Evolutionary conservation across 2,113 vertebrate species (phyloP).

Genomic region (Alligator mississippiensis): DNA sequence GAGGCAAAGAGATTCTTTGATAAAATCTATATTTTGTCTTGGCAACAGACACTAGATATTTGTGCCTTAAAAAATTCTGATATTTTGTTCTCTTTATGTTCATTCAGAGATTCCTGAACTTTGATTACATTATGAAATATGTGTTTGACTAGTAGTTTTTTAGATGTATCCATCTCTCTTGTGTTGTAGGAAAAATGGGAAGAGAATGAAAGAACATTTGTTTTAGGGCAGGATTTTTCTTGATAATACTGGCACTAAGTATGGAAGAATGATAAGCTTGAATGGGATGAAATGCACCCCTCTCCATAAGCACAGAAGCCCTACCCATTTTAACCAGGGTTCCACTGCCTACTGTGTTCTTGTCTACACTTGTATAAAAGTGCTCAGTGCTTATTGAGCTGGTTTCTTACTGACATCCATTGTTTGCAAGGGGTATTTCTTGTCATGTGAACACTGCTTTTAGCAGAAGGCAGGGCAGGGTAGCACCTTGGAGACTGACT

Average conservation of each 20-base stretch:
- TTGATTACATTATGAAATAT: fast-evolving
- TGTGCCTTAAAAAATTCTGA: not conserved
- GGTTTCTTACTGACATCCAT: fast-evolving
- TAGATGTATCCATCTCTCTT: not conserved
- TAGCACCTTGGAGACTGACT: too few species aligned
- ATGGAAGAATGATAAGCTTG: not conserved
- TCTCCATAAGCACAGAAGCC: not conserved
- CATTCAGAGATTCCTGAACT: not conserved
- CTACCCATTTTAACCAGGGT: not conserved
- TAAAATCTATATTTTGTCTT: not conserved
- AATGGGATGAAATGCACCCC: not conserved
- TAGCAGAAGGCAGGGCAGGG: too few species aligned
- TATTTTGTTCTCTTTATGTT: not conserved
- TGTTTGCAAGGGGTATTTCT: not conserved
- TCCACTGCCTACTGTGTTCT: not conserved
- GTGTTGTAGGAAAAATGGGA: fast-evolving
- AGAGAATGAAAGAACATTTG: not conserved
- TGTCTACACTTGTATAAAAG: not conserved
- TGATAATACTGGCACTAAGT: not conserved
- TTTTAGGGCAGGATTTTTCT: not conserved
- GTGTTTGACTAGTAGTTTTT: not conserved
- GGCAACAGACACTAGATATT: not conserved
- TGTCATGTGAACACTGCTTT: not conserved
- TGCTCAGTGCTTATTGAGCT: not conserved
- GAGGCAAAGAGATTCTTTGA: not conserved